Conservation (phyloP, 2,113 vertebrate species). For the Pitta sordida region DNA sequence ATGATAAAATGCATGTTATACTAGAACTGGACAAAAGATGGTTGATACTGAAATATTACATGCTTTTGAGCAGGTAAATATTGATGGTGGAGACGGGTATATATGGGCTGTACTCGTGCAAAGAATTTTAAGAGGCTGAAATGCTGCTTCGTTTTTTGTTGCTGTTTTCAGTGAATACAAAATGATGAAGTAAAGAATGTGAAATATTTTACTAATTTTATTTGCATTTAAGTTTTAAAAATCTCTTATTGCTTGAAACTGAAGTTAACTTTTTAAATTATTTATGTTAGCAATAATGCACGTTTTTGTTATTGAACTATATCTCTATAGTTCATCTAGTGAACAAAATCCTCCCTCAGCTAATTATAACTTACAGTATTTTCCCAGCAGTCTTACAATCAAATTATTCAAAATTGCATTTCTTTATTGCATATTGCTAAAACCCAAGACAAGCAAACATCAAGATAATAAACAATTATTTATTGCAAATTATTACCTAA, state of each 20-base stretch:
- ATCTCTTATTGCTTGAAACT: slow-evolving; percentile 61
- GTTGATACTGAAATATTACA: not conserved
- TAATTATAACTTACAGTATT: slow-evolving; percentile 82
- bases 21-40: not conserved
- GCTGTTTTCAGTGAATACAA: not conserved
- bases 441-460: slow-evolving; percentile 84
- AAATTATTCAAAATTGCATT: slow-evolving; percentile 89
- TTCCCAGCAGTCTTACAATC: slow-evolving; percentile 84
- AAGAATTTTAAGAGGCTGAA: not conserved
- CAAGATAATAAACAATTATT: slow-evolving; percentile 99
- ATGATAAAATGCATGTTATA: slow-evolving; percentile 62
- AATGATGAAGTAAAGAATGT: slow-evolving; percentile 14
- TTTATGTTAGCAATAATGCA: slow-evolving; percentile 77
- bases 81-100: not conserved
- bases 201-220: slow-evolving; percentile 63
- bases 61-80: not conserved
- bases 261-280: slow-evolving; percentile 78
- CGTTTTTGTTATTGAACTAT: slow-evolving; percentile 72
- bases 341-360: slow-evolving; percentile 75
- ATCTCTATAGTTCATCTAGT: slow-evolving; percentile 65
- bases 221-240: slow-evolving; percentile 69
- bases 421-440: slow-evolving; percentile 88
- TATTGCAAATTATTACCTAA: slow-evolving; percentile 99
- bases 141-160: not conserved
- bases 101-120: not conserved